These are phyloP conservation scores for Crotalus horridus DNA, from an alignment of 2,113 vertebrate genomes.

Conservation along the genomic window DNA sequence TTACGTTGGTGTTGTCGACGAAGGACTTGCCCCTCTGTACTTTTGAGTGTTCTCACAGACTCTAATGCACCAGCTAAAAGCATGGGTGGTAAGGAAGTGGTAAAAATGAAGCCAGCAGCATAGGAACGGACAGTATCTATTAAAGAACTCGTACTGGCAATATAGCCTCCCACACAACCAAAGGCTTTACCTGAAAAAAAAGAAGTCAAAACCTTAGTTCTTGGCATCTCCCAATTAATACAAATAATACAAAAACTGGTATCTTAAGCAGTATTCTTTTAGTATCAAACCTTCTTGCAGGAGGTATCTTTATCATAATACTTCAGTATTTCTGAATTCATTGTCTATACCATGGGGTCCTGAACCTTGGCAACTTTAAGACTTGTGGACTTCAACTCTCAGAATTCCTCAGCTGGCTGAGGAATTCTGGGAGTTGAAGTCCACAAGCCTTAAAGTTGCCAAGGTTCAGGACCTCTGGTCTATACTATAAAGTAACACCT, in stretches of 20 bases:
- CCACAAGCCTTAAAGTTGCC: too few relatives aligned
- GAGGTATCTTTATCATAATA: not conserved
- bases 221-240: not conserved
- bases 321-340: not conserved
- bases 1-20: constrained; percentile 93
- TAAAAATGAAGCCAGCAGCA: constrained; percentile 95
- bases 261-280: not conserved
- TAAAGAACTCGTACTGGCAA: constrained; percentile 84
- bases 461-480: too few relatives aligned
- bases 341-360: not conserved
- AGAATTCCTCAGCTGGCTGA: too few relatives aligned
- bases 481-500: not conserved
- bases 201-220: not conserved
- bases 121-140: constrained; percentile 92
- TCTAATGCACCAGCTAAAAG: constrained; percentile 85
- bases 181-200: constrained; percentile 87
- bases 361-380: too few relatives aligned
- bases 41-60: constrained; percentile 85
- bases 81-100: constrained; percentile 95
- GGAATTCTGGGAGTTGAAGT: too few relatives aligned
- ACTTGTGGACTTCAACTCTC: too few relatives aligned
- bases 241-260: not conserved
- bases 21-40: constrained; percentile 79
- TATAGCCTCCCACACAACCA: constrained; percentile 95
- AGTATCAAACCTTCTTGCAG: not conserved